Percentiles rank a stretch among this genome's conserved stretches.
Evolutionary conservation across 2,888 invertebrate genomes (phyloP).

Genomic region (Xylophagus ater): DNA sequence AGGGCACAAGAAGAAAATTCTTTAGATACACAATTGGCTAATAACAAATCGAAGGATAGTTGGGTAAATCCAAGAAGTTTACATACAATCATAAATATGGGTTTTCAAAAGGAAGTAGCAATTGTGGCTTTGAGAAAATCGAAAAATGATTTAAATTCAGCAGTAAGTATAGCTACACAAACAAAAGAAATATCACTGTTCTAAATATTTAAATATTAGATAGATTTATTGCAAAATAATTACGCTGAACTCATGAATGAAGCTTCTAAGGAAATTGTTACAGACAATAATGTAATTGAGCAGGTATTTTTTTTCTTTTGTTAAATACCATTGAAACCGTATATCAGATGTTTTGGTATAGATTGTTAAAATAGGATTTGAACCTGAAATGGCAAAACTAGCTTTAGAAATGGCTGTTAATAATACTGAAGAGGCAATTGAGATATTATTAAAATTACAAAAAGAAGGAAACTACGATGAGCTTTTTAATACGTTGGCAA

Average conservation of each 20-base stretch:
- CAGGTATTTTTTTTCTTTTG: conserved; percentile 30
- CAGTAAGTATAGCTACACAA: conserved; percentile 50
- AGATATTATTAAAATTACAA: conserved; percentile 42
- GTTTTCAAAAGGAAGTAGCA: conserved; percentile 49
- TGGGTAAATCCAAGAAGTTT: conserved; percentile 38
- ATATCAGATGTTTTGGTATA: too few species aligned
- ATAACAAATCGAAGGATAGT: conserved; percentile 15
- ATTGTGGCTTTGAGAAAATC: conserved; percentile 50
- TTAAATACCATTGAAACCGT: too few species aligned
- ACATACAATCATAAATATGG: conserved; percentile 52
- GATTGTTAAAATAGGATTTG: conserved; percentile 49
- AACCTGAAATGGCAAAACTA: conserved; percentile 40
- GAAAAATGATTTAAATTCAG: conserved; percentile 57
- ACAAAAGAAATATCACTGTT: too few species aligned
- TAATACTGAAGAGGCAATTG: conserved; percentile 47
- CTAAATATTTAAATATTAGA: conserved; percentile 7
- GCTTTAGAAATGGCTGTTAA: conserved; percentile 47
- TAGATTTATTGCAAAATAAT: conserved; percentile 28
- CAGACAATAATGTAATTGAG: conserved; percentile 22
- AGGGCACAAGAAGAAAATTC: conserved; percentile 43
- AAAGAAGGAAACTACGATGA: conserved; percentile 23
- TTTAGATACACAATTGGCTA: conserved; percentile 25
- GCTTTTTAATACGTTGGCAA: not conserved
- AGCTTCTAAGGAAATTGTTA: conserved; percentile 13
- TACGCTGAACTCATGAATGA: conserved; percentile 22